Evolutionary conservation across 2,888 invertebrate genomes (phyloP).

Genomic region (Limenitis camilla): DNA sequence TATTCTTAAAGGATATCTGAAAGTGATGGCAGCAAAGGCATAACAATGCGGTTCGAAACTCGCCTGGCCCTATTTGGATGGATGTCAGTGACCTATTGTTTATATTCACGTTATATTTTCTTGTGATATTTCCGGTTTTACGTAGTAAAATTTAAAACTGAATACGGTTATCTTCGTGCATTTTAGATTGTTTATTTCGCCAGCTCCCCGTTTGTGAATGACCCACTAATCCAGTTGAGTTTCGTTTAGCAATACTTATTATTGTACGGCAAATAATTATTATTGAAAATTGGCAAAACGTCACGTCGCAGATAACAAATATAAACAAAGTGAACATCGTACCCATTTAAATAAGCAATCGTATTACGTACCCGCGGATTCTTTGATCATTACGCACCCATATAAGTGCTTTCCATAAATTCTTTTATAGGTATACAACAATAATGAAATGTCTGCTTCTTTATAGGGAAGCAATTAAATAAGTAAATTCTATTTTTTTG

Average conservation of each 20-base stretch:
- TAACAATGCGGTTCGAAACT: slow-evolving; percentile 8
- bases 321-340: slow-evolving; percentile 9
- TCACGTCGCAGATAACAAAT: slow-evolving; percentile 1
- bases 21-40: slow-evolving; percentile 17
- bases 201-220: background rate
- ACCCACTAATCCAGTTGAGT: slow-evolving; percentile 1
- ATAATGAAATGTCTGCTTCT: too few species aligned
- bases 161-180: too few species aligned
- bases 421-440: background rate
- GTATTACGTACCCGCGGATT: slow-evolving; percentile 9
- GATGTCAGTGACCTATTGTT: slow-evolving; percentile 32
- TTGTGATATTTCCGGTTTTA: background rate
- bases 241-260: background rate
- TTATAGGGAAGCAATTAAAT: too few species aligned
- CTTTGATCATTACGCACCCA: slow-evolving; percentile 16
- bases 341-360: slow-evolving; percentile 9
- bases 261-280: background rate
- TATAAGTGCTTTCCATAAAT: slow-evolving; percentile 17
- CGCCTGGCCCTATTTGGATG: slow-evolving; percentile 25
- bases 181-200: background rate
- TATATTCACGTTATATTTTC: slow-evolving; percentile 13
- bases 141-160: background rate
- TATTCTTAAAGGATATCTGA: slow-evolving; percentile 23
- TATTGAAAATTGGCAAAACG: background rate
- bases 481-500: too few species aligned